Conservation (phyloP, 2,888 invertebrate genomes). For the Melinopterus prodromus region DNA sequence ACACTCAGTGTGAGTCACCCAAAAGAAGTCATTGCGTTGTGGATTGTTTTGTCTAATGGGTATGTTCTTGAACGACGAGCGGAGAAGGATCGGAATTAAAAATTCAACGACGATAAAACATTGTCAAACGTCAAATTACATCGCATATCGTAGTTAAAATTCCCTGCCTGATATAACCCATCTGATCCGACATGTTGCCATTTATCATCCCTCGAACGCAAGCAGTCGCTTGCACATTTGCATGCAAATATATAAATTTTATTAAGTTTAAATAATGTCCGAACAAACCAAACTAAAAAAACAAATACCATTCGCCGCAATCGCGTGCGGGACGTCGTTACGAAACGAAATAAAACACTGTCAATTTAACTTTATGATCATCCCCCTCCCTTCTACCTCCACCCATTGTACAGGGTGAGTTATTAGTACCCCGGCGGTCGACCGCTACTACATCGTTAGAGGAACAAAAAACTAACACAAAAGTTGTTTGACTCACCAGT, state of each 20-base stretch:
- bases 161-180: not conserved
- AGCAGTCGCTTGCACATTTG: not conserved
- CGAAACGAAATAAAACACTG: constrained; percentile 26
- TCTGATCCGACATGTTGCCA: not conserved
- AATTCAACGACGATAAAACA: too few relatives aligned
- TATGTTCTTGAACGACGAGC: too few relatives aligned
- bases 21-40: too few relatives aligned
- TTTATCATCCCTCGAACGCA: not conserved
- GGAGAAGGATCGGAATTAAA: too few relatives aligned
- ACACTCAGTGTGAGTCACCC: too few relatives aligned
- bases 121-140: too few relatives aligned
- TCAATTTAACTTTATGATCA: constrained; percentile 28
- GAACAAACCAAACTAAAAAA: not conserved
- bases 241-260: constrained; percentile 4
- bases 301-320: not conserved
- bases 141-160: not conserved
- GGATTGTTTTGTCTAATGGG: too few relatives aligned
- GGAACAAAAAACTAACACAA: too few relatives aligned
- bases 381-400: not conserved
- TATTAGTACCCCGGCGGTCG: too few relatives aligned
- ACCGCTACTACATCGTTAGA: too few relatives aligned
- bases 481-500: too few relatives aligned
- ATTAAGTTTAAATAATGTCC: not conserved
- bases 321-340: constrained; percentile 24
- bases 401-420: too few relatives aligned